Percentiles rank a stretch among this genome's conserved stretches.
These are phyloP conservation scores for Notechis scutatus DNA, from an alignment of 2,113 vertebrate genomes.

Conservation along the genomic window DNA sequence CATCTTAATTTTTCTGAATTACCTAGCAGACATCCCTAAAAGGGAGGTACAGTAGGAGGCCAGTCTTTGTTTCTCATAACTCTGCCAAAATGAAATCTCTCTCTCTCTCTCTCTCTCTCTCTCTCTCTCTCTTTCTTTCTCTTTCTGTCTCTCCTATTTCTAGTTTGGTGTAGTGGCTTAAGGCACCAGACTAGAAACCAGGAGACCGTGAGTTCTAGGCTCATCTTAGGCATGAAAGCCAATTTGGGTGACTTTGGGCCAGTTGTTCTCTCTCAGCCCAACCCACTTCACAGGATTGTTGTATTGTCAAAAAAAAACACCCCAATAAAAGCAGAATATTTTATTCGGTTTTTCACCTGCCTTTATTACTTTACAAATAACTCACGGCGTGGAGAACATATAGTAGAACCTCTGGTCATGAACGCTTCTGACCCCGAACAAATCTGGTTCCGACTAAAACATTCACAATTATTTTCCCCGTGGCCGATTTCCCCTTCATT, in stretches of 20 bases:
- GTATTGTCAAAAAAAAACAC: neutral
- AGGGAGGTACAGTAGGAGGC: constrained; percentile 39
- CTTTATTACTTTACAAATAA: neutral
- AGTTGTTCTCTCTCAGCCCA: neutral
- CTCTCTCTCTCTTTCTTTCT: no score
- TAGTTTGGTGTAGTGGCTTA: neutral
- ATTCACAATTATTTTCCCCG: no score
- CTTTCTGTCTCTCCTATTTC: no score
- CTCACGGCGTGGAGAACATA: neutral
- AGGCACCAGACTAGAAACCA: neutral
- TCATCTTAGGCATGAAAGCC: neutral
- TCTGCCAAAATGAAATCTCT: constrained; percentile 20
- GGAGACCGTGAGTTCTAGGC: neutral
- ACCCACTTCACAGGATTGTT: neutral
- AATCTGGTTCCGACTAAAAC: no score
- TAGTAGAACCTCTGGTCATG: no score
- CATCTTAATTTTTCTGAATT: neutral
- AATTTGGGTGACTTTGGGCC: neutral
- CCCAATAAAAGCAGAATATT: neutral
- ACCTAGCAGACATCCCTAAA: neutral
- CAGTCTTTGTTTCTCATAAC: constrained; percentile 44
- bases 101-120: no score
- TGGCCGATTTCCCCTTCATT: no score
- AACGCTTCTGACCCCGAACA: no score
- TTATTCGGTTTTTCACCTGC: neutral